Evolutionary conservation across 1,140 invertebrate species (phyloP).

Genomic region (Tetramorium parvispinum): DNA sequence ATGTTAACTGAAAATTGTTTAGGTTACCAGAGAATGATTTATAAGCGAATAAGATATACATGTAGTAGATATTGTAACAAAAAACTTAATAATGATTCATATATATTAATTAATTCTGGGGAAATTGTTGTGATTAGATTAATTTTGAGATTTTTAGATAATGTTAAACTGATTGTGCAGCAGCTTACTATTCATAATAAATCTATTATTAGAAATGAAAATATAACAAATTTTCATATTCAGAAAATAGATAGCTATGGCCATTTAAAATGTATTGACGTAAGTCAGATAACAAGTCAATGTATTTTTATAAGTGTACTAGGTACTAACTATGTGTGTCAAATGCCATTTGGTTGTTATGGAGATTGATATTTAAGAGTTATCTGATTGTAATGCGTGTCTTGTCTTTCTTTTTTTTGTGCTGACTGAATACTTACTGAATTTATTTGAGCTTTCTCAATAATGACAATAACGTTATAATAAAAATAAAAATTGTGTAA

Average conservation of each 20-base stretch:
- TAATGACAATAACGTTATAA: neutral
- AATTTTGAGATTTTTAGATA: neutral
- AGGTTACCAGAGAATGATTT: neutral
- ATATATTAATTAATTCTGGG: neutral
- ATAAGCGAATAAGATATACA: neutral
- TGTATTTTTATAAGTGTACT: neutral
- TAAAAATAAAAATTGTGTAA: neutral
- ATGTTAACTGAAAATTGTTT: neutral
- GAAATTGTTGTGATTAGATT: constrained; percentile 1
- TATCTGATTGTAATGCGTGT: neutral
- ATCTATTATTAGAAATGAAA: neutral
- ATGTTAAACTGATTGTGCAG: neutral
- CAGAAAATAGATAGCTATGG: neutral
- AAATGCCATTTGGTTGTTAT: neutral
- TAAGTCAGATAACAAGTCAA: neutral
- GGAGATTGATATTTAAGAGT: neutral
- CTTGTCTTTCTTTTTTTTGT: neutral
- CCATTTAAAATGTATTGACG: neutral
- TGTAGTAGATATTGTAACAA: constrained; percentile 12
- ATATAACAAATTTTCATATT: neutral
- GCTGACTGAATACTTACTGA: neutral
- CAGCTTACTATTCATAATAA: neutral
- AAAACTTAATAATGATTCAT: constrained; percentile 14
- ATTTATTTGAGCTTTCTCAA: neutral
- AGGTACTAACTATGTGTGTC: neutral